phyloP scores from a whole-genome alignment of 2,888 invertebrate genomes.

The Heteromurus nitidus region DNA sequence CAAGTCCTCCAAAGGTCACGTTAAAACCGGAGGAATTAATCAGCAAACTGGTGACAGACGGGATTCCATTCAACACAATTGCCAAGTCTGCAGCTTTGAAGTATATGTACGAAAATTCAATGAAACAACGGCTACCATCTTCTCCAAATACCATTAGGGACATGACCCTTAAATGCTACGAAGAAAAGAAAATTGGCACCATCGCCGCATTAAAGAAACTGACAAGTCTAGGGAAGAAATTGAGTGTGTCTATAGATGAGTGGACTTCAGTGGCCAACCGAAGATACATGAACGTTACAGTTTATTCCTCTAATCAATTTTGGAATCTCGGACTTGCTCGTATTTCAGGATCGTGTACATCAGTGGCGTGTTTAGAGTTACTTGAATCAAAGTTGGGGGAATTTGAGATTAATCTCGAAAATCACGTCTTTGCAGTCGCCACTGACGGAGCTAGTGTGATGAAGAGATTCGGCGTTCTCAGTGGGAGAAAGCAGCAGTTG shows the following conservation, averaged over 20 bases:
- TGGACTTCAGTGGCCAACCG: constrained; percentile 20
- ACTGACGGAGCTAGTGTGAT: constrained; percentile 8
- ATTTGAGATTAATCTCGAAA: not conserved
- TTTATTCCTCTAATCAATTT: not conserved
- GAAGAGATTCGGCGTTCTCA: not conserved
- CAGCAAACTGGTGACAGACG: not conserved
- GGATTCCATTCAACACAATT: not conserved
- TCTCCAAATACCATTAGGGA: not conserved
- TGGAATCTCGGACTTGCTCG: constrained; percentile 6
- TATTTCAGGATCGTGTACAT: not conserved
- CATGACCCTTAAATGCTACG: not conserved
- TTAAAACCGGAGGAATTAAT: not conserved
- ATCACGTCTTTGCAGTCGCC: not conserved
- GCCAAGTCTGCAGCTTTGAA: not conserved
- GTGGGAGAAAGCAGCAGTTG: not conserved
- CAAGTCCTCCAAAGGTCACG: too few relatives aligned
- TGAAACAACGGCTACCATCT: not conserved
- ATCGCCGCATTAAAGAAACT: not conserved
- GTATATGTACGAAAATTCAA: not conserved
- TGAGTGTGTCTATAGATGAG: constrained; percentile 18
- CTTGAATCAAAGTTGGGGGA: not conserved
- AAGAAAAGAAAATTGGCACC: not conserved
- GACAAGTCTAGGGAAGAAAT: not conserved
- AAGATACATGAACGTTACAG: constrained; percentile 12
- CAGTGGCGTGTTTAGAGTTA: not conserved